Evolutionary conservation across 2,888 invertebrate genomes (phyloP).

Genomic region (Pyrgus malvae): DNA sequence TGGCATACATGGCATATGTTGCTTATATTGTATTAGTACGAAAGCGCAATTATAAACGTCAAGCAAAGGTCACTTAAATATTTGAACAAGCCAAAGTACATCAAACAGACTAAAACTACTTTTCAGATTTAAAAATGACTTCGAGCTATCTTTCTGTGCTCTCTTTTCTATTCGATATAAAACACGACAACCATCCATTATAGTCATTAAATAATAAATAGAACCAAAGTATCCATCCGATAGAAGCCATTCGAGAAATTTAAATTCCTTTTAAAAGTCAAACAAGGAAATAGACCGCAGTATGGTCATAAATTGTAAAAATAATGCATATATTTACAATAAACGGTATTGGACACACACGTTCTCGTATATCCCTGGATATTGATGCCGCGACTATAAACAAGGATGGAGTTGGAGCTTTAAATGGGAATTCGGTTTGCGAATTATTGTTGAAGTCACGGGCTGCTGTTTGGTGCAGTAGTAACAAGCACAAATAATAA

Average conservation of each 20-base stretch:
- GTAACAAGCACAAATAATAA: no score
- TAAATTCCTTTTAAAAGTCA: constrained; percentile 2
- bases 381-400: constrained; percentile 19
- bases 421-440: constrained; percentile 23
- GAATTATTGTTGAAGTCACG: constrained; percentile 12
- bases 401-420: constrained; percentile 23
- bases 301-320: constrained; percentile 26
- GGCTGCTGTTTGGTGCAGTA: not conserved
- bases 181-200: no score
- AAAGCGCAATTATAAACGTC: no score
- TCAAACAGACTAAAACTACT: no score
- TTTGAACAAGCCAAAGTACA: no score
- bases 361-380: constrained; percentile 19
- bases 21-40: no score
- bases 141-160: no score
- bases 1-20: no score
- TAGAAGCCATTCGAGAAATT: no score
- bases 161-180: no score
- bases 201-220: not conserved
- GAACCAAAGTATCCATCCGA: not conserved
- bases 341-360: constrained; percentile 24
- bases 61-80: no score
- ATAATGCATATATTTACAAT: constrained; percentile 27
- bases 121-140: no score
- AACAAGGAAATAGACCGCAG: constrained; percentile 17